Evolutionary conservation across 92 coral and sea anemone genomes (phyloP).

Genomic region (Meandrina meandrites): DNA sequence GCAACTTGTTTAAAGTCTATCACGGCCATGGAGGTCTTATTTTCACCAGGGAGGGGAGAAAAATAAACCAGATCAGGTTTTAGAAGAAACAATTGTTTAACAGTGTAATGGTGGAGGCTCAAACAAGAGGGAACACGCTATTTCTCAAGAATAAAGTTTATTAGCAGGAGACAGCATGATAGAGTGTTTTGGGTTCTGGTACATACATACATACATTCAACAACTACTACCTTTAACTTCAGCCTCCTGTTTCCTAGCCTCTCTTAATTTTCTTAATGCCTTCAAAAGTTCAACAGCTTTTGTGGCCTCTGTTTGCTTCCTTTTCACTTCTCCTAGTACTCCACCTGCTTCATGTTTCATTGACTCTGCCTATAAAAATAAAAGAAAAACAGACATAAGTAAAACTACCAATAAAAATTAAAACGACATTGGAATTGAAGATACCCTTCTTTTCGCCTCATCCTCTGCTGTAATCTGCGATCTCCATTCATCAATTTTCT

Average conservation of each 20-base stretch:
- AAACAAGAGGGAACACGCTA: no score
- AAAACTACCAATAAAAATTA: background rate
- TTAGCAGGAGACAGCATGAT: no score
- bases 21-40: no score
- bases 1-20: no score
- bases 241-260: constrained; percentile 84
- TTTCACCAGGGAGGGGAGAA: no score
- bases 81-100: no score
- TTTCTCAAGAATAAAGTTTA: no score
- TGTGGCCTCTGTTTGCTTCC: constrained; percentile 77
- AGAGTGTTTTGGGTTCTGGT: no score
- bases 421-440: background rate
- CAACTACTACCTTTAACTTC: constrained; percentile 77
- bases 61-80: no score
- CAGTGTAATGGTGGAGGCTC: no score
- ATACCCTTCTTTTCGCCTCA: constrained; percentile 87
- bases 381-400: background rate
- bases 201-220: no score
- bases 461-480: constrained; percentile 76
- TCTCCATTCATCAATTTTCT: constrained; percentile 88
- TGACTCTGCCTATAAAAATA: constrained; percentile 61
- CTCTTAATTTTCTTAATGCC: constrained; percentile 83
- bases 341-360: constrained; percentile 98
- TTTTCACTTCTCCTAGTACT: constrained; percentile 87
- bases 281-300: constrained; percentile 77